Base-by-base conservation (phyloP, 2,113 vertebrate genomes). In the Hiodon tergisus region DNA sequence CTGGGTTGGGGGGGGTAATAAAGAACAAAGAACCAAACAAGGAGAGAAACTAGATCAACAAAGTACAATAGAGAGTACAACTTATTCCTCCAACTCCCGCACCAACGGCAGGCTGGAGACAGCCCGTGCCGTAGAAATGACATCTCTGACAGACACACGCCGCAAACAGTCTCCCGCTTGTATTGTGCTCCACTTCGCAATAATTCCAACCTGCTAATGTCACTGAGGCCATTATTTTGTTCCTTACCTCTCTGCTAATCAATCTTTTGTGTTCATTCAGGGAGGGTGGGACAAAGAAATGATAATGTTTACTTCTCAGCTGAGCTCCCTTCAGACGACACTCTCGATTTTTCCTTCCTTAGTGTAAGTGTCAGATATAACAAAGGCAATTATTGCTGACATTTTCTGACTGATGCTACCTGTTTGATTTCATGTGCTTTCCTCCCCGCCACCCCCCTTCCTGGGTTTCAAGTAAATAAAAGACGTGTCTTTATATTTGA, bases 371-470 rank as follows among this genome's bases (percentile, higher is more conserved):
- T 77, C 76, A 77, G 57, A 61, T 48, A 53, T 2, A 72, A 78
- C 59, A 82, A 76, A 59, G 85, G 80, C 62, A 87, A 85, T 84
- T 78, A 83, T 81, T 78, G 7, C 80, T 88, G 87, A 87, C 85
- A 91, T 87, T 91, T 88, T 85, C 70, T 86, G 83, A 85, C 82
- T 84, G 80, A 81, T 87, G 73, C 11, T 88, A 92, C 86, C 86
- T 91, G 85, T 70, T 84, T 67, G 79, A 84, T 88, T 77, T 90
- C 86, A 80, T 79, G 79, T 83, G 81, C 77, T 83, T 86, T 90
- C 67, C 63, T 47, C 54, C 14, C 46, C 10, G 13, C 46, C 4
- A 10, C 31, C 55, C 17, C 54, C 55, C 69, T 55, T 55, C 46
- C 69, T 67, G 46, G 71, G 62, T 77, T 67, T 62, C 76, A 61